These are phyloP conservation scores for Morone saxatilis DNA, from an alignment of 2,113 vertebrate species.

Conservation along the genomic window DNA sequence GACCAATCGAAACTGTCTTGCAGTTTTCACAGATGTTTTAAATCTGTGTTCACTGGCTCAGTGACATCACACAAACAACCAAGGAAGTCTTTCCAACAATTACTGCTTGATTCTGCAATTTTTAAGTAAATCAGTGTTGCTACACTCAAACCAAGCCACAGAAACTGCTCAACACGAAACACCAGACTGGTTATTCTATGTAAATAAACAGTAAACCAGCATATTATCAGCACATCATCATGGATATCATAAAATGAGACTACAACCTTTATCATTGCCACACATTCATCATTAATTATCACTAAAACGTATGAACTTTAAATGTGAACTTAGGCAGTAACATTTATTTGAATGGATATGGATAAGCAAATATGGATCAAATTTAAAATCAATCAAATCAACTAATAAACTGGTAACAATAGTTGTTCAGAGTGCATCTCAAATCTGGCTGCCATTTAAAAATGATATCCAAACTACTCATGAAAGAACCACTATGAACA, in stretches of 20 bases:
- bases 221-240: not conserved
- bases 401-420: not conserved
- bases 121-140: not conserved
- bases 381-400: not conserved
- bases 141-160: not conserved
- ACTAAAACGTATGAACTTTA: too few relatives aligned
- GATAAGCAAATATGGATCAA: too few relatives aligned
- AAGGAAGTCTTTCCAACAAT: not conserved
- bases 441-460: not conserved
- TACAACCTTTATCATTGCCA: not conserved
- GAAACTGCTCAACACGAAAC: not conserved
- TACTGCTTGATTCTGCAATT: not conserved
- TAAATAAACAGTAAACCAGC: not conserved
- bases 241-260: not conserved
- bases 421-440: not conserved
- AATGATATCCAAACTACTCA: not conserved
- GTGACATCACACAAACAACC: conserved; percentile 3
- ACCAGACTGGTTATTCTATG: not conserved
- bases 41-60: not conserved
- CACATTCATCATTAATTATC: too few relatives aligned
- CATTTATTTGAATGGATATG: too few relatives aligned
- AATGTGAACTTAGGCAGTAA: too few relatives aligned
- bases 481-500: not conserved
- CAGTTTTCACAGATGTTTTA: conserved; percentile 12
- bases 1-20: conserved; percentile 6